Conservation (phyloP, 2,113 vertebrate species). For the Equus quagga region DNA sequence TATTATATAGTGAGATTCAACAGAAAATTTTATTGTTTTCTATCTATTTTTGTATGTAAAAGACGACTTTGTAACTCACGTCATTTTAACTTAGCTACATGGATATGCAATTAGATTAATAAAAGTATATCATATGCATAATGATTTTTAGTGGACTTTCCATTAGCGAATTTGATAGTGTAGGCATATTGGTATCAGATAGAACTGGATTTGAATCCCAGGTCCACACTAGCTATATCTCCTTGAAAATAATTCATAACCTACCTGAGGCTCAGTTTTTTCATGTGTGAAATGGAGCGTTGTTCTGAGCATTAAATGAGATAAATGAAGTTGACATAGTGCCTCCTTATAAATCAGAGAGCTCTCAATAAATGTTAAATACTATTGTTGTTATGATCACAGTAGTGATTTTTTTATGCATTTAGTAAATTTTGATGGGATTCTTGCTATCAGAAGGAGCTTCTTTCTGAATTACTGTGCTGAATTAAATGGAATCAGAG, state of each 20-base stretch:
- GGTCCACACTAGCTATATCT: not conserved
- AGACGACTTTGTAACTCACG: not conserved
- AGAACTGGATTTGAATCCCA: not conserved
- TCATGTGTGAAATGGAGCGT: not conserved
- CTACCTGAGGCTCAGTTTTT: not conserved
- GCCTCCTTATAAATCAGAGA: not conserved
- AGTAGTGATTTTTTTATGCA: not conserved
- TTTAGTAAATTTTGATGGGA: not conserved
- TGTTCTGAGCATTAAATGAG: not conserved
- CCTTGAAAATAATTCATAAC: not conserved
- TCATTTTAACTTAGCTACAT: constrained; percentile 24
- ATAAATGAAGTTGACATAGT: not conserved
- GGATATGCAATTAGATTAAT: not conserved
- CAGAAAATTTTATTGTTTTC: not conserved
- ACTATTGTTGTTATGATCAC: not conserved
- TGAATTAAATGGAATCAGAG: not conserved
- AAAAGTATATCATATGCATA: not conserved
- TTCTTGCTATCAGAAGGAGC: not conserved
- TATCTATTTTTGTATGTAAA: not conserved
- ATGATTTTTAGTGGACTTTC: not conserved
- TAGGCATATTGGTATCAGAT: not conserved
- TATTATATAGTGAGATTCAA: not conserved
- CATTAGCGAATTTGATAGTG: not conserved
- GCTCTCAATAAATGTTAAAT: not conserved
- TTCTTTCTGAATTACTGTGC: constrained; percentile 5